Evolutionary conservation across 2,888 invertebrate genomes (phyloP).

Genomic region (Catocala fraxini): DNA sequence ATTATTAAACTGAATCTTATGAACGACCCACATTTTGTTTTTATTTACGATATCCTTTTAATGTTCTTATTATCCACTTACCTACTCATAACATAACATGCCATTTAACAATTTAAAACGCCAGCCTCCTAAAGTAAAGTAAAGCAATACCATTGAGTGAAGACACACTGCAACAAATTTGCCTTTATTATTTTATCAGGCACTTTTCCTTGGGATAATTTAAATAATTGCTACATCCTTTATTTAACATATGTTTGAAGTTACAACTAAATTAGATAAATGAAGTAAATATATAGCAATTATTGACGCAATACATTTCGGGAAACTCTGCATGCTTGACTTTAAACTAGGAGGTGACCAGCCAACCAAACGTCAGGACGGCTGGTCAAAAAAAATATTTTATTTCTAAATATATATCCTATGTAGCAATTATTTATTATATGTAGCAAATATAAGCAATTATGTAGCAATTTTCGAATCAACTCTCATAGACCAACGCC

Average conservation of each 20-base stretch:
- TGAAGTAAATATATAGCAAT: conserved; percentile 10
- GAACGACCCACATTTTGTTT: too few relatives aligned
- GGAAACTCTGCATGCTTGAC: conserved; percentile 2
- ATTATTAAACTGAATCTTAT: not conserved
- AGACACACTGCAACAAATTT: conserved; percentile 2
- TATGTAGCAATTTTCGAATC: not conserved
- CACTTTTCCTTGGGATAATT: conserved; percentile 11
- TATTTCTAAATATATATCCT: not conserved
- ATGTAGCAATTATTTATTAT: conserved; percentile 2
- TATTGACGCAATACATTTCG: conserved; percentile 11
- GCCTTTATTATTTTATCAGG: conserved; percentile 9
- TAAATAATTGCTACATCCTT: conserved; percentile 7
- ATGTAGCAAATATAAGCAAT: conserved; percentile 3
- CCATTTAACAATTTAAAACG: too few relatives aligned
- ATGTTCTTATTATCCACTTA: not conserved
- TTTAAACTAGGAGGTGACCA: not conserved
- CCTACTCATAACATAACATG: conserved; percentile 5
- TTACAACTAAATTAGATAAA: conserved; percentile 9
- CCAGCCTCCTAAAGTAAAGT: too few relatives aligned
- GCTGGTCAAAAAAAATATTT: conserved; percentile 3
- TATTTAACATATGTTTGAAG: conserved; percentile 7
- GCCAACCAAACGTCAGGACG: not conserved
- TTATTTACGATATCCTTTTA: too few relatives aligned
- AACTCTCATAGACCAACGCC: not conserved
- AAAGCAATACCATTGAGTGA: too few relatives aligned